These are phyloP conservation scores for Anguilla megastoma DNA, from an alignment of 2,797 vertebrate genomes.

Conservation along the genomic window DNA sequence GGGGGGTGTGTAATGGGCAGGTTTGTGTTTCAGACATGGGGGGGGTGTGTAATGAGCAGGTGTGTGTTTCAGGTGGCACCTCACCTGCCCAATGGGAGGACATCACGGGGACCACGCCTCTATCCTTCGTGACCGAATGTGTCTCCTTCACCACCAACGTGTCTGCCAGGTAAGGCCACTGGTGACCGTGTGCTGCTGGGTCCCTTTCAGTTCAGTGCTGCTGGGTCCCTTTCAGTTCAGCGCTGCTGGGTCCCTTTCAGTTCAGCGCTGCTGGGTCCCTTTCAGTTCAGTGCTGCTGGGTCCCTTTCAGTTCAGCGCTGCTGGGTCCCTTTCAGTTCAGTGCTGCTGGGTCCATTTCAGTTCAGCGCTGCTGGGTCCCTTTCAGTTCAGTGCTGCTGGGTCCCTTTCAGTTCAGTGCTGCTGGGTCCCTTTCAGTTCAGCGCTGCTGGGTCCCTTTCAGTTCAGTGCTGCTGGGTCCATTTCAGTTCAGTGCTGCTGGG, in stretches of 20 bases:
- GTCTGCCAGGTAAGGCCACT: slow-evolving; percentile 86
- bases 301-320: no score
- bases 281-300: neutral
- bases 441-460: no score
- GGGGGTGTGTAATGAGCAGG: neutral
- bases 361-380: no score
- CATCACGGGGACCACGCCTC: slow-evolving; percentile 96
- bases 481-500: no score
- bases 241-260: neutral
- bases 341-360: no score
- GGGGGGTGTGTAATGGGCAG: neutral
- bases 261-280: neutral
- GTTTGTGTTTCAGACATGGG: slow-evolving; percentile 59
- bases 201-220: neutral
- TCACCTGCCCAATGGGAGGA: slow-evolving; percentile 99
- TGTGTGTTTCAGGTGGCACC: slow-evolving; percentile 80
- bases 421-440: no score
- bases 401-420: no score
- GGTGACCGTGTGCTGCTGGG: neutral
- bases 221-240: neutral
- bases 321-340: no score
- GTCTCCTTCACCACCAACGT: slow-evolving; percentile 99
- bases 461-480: no score
- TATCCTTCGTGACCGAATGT: slow-evolving; percentile 92
- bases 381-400: no score